Conservation (phyloP, 2,113 vertebrate species). For the Macrotis lagotis region DNA sequence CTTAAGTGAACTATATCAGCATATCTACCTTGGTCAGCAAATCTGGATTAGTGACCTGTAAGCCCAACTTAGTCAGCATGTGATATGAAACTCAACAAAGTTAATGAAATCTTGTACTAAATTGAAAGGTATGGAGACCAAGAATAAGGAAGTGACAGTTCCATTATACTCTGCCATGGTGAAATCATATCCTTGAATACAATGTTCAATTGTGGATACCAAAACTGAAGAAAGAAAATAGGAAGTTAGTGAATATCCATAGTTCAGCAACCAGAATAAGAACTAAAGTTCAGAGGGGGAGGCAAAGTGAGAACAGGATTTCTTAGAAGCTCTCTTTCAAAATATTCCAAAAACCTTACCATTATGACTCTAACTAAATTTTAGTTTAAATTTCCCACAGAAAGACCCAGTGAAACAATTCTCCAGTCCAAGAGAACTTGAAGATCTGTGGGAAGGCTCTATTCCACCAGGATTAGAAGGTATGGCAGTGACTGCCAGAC, state of each 20-base stretch:
- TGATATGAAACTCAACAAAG: background rate
- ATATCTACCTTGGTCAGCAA: slow-evolving; percentile 34
- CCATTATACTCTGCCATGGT: background rate
- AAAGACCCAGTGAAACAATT: no score
- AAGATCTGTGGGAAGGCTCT: no score
- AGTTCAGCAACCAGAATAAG: background rate
- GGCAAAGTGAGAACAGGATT: no score
- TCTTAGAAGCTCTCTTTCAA: no score
- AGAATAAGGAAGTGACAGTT: background rate
- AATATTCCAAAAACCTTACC: no score
- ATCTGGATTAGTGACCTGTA: background rate
- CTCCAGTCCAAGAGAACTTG: no score
- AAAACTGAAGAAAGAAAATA: background rate
- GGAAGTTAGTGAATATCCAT: background rate
- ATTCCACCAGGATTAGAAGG: no score
- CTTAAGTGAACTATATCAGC: background rate
- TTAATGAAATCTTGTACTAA: background rate
- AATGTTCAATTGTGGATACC: background rate
- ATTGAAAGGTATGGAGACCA: background rate
- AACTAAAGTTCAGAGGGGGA: no score
- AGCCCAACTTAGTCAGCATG: background rate
- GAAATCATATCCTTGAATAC: background rate
- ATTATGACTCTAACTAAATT: no score
- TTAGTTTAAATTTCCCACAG: no score
- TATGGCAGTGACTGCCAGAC: no score